A percentile compares a stretch with the other conserved stretches of the same genome.
phyloP scores from a whole-genome alignment of 1,140 invertebrate species.

The Prorops nasuta region DNA sequence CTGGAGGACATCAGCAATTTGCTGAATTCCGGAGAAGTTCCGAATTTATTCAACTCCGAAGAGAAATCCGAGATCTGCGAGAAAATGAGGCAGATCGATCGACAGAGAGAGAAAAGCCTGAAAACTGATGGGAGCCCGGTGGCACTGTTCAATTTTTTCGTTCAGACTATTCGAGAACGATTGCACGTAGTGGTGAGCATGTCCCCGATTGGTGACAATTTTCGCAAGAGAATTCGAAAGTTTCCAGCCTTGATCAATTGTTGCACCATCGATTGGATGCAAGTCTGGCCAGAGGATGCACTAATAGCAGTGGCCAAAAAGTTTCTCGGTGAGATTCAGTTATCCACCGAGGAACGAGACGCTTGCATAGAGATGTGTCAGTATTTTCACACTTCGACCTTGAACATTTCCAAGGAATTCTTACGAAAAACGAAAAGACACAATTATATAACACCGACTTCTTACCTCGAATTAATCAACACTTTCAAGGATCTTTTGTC shows the following conservation, averaged over 20 bases:
- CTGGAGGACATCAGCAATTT: conserved; percentile 93
- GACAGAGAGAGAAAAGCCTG: conserved; percentile 83
- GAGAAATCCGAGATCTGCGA: conserved; percentile 92
- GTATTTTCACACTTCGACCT: conserved; percentile 84
- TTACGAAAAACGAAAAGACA: conserved; percentile 65
- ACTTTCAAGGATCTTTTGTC: conserved; percentile 81
- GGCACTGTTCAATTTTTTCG: conserved; percentile 89
- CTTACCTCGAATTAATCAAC: conserved; percentile 88
- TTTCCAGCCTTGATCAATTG: conserved; percentile 94
- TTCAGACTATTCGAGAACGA: conserved; percentile 84
- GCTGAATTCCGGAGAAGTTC: conserved; percentile 89
- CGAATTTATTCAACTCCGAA: conserved; percentile 84
- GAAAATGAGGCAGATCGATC: conserved; percentile 89
- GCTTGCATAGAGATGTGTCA: conserved; percentile 87
- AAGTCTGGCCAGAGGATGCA: conserved; percentile 94
- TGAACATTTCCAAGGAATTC: conserved; percentile 74
- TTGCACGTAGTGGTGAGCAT: conserved; percentile 89
- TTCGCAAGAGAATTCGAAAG: conserved; percentile 82
- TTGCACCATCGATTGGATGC: conserved; percentile 97
- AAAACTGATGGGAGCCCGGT: conserved; percentile 90
- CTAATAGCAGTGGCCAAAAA: conserved; percentile 87
- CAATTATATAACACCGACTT: conserved; percentile 93
- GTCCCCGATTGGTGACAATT: conserved; percentile 85
- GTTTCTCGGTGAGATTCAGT: conserved; percentile 80
- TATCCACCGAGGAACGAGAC: conserved; percentile 66